A percentile compares a stretch with the other conserved stretches of the same genome.
These are phyloP conservation scores for Tortrix viridana DNA, from an alignment of 2,888 invertebrate species.

Conservation along the genomic window DNA sequence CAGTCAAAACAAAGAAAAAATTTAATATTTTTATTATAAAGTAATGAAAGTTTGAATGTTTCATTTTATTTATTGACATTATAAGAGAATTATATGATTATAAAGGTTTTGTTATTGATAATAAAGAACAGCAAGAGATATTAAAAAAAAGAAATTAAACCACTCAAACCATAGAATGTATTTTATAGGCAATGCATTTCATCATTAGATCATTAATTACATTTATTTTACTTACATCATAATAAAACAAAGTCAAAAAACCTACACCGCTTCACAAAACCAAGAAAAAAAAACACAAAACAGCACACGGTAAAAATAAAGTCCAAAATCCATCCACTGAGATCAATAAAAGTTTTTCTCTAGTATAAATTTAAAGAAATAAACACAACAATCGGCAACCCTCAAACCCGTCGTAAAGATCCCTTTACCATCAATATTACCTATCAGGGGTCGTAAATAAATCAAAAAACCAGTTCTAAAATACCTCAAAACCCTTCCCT, in stretches of 20 bases:
- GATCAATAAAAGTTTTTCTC: not conserved
- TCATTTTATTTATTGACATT: too few species aligned
- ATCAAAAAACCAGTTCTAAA: slow-evolving; percentile 60
- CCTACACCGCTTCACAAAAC: not conserved
- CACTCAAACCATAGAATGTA: too few species aligned
- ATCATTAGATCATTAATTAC: too few species aligned
- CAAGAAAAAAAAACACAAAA: not conserved
- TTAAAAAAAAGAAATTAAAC: too few species aligned
- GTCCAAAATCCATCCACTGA: slow-evolving; percentile 8
- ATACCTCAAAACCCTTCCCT: slow-evolving; percentile 55
- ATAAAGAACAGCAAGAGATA: too few species aligned
- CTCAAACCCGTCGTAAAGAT: slow-evolving; percentile 1
- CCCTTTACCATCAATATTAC: slow-evolving; percentile 47
- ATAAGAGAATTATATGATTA: too few species aligned
- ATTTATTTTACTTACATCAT: too few species aligned
- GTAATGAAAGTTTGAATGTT: too few species aligned
- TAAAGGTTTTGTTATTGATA: too few species aligned
- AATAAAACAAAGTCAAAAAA: not conserved
- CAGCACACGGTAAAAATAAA: not conserved
- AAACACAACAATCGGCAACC: slow-evolving; percentile 7
- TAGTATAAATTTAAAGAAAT: slow-evolving; percentile 19
- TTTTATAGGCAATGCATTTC: too few species aligned
- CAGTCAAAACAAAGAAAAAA: too few species aligned
- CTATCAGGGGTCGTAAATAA: slow-evolving; percentile 57
- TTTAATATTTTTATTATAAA: too few species aligned